phyloP scores from a whole-genome alignment of 1,140 invertebrate genomes.

The Chionoecetes opilio region DNA sequence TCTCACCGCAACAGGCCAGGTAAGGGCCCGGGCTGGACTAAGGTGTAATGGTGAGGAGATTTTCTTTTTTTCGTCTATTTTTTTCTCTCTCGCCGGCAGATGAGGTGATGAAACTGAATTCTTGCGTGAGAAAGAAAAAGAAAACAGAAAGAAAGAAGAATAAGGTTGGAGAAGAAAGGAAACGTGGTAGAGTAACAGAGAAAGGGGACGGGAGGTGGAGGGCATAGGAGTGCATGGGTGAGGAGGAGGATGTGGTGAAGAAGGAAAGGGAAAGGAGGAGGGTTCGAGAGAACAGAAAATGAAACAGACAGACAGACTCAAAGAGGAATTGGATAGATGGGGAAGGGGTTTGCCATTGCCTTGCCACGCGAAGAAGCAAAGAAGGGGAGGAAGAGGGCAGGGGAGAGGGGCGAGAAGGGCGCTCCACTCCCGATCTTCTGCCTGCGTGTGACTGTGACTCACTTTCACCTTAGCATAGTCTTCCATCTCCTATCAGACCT shows the following conservation, averaged over 20 bases:
- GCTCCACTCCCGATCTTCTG: background rate
- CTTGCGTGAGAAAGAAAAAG: background rate
- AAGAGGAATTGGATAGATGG: background rate
- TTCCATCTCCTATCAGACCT: background rate
- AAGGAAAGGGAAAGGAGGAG: no score
- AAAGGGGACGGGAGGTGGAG: background rate
- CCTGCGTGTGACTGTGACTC: background rate
- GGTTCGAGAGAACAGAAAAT: no score
- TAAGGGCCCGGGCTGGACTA: background rate
- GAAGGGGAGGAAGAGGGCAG: background rate
- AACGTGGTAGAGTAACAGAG: background rate
- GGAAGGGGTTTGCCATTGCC: no score
- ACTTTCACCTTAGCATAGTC: slow-evolving; percentile 10
- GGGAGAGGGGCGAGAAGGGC: background rate
- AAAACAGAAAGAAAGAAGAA: background rate
- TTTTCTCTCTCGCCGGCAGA: background rate
- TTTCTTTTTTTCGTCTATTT: background rate
- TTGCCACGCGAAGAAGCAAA: background rate
- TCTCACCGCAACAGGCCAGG: background rate
- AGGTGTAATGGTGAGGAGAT: background rate
- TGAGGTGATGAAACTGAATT: background rate
- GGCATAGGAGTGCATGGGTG: no score
- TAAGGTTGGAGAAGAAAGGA: background rate
- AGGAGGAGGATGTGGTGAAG: no score
- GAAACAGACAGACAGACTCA: no score